A percentile compares a stretch with the other conserved stretches of the same genome.
These are phyloP conservation scores for Chrysolina oricalcia DNA, from an alignment of 2,888 invertebrate genomes.

Conservation along the genomic window DNA sequence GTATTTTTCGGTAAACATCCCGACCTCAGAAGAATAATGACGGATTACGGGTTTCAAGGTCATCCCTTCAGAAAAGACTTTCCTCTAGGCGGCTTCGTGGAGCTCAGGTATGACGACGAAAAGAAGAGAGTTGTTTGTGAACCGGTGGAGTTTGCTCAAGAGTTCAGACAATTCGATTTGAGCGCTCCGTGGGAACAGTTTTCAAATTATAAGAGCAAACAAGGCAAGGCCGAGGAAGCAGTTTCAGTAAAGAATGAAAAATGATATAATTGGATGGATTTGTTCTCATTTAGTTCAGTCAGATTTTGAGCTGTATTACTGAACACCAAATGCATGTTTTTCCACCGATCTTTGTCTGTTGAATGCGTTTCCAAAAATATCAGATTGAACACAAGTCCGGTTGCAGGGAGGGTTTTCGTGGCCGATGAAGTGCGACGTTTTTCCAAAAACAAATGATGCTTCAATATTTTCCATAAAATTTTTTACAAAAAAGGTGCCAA, in stretches of 20 bases:
- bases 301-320: no score
- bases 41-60: conserved; percentile 99
- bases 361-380: no score
- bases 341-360: no score
- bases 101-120: conserved; percentile 97
- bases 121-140: conserved; percentile 96
- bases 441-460: no score
- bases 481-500: no score
- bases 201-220: conserved; percentile 75
- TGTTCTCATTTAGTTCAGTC: no score
- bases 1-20: conserved; percentile 98
- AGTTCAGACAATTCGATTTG: conserved; percentile 97
- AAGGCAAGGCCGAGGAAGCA: conserved; percentile 4
- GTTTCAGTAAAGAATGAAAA: neutral
- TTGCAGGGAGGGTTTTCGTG: no score
- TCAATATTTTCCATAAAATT: no score
- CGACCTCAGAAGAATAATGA: conserved; percentile 95
- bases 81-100: conserved; percentile 95
- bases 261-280: neutral
- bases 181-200: conserved; percentile 98
- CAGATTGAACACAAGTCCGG: no score
- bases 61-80: conserved; percentile 99
- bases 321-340: no score
- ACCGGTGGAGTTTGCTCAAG: conserved; percentile 96
- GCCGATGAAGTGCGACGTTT: no score